These are phyloP conservation scores for Notothenia coriiceps DNA, from an alignment of 2,113 vertebrate species.

Conservation along the genomic window DNA sequence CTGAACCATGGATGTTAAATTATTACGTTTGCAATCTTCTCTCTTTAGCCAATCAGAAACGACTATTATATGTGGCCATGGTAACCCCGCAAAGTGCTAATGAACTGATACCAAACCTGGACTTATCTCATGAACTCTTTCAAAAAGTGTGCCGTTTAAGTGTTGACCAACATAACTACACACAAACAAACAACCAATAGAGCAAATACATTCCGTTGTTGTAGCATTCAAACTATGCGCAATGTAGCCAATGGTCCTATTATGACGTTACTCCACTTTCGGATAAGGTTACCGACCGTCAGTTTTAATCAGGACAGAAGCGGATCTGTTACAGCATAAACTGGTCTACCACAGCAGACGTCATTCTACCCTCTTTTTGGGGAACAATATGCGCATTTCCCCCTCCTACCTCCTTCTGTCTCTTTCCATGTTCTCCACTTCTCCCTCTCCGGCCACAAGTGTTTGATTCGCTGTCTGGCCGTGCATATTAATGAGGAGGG, in stretches of 20 bases:
- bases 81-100: background rate
- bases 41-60: background rate
- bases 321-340: background rate
- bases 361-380: slow-evolving; percentile 8
- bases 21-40: background rate
- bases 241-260: too few species aligned
- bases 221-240: background rate
- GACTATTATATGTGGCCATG: background rate
- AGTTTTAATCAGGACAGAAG: background rate
- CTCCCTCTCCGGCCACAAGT: slow-evolving; percentile 65
- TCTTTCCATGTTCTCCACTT: slow-evolving; percentile 39
- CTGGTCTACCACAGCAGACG: background rate
- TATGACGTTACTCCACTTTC: background rate
- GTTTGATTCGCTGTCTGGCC: slow-evolving; percentile 89
- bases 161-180: too few species aligned
- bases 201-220: background rate
- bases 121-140: too few species aligned
- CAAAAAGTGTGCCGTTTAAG: too few species aligned
- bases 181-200: too few species aligned
- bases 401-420: slow-evolving; percentile 5
- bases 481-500: slow-evolving; percentile 97
- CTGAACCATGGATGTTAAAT: too few species aligned
- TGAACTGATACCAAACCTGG: too few species aligned
- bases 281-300: background rate
- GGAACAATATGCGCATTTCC: slow-evolving; percentile 5